These are phyloP conservation scores for Agrypnus murinus DNA, from an alignment of 2,888 invertebrate genomes.

Conservation along the genomic window DNA sequence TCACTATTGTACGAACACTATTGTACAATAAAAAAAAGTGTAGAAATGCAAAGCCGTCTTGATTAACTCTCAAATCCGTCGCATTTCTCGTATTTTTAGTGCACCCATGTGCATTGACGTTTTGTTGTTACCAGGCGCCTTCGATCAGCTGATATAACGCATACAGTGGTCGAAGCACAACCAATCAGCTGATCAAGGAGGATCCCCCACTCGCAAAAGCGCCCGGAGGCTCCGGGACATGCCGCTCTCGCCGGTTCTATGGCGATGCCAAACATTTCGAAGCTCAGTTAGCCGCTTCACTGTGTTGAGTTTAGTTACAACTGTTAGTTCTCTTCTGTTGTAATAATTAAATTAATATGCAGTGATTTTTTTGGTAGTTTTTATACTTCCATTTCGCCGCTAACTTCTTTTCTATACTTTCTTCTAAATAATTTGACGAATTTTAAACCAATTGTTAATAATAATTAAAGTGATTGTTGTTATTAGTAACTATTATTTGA, in stretches of 20 bases:
- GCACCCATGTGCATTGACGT: constrained; percentile 35
- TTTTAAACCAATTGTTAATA: neutral
- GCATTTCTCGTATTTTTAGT: constrained; percentile 24
- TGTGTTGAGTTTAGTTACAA: constrained; percentile 53
- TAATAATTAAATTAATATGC: constrained; percentile 36
- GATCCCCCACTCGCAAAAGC: constrained; percentile 25
- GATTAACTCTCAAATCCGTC: no score
- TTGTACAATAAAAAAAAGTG: no score
- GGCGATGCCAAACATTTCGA: constrained; percentile 45
- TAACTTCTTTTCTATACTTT: neutral
- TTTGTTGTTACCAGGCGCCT: constrained; percentile 61
- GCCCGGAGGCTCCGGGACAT: constrained; percentile 50
- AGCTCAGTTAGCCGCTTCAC: constrained; percentile 49
- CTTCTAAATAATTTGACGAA: neutral
- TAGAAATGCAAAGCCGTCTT: no score
- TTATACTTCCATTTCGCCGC: neutral
- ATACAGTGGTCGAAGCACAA: constrained; percentile 59
- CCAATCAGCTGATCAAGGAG: constrained; percentile 59
- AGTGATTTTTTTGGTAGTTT: constrained; percentile 20
- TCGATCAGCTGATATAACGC: constrained; percentile 62
- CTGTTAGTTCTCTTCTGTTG: constrained; percentile 22
- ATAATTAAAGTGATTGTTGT: neutral
- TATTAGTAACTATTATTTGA: neutral
- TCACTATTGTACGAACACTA: no score
- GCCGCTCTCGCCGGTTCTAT: constrained; percentile 54